phyloP scores from a whole-genome alignment of 2,797 vertebrate species.

The Sarcophilus harrisii region DNA sequence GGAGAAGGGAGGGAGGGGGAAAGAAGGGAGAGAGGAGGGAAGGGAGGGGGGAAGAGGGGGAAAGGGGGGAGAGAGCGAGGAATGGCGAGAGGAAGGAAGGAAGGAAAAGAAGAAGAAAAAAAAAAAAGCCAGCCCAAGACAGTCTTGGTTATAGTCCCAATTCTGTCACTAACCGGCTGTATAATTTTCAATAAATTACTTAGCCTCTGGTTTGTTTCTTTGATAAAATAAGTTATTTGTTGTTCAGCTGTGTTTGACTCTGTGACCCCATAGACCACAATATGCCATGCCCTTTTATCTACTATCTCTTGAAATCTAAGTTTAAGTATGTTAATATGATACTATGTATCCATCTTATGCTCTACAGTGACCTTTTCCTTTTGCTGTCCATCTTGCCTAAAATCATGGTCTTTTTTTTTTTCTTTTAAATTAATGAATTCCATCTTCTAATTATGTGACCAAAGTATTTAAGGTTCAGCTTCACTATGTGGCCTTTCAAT shows the following conservation, averaged over 20 bases:
- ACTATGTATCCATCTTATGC: neutral
- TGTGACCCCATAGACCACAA: neutral
- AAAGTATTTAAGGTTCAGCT: neutral
- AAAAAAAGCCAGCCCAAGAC: neutral
- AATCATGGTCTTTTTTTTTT: neutral
- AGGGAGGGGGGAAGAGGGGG: too few relatives aligned
- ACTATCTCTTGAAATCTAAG: neutral
- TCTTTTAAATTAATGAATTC: neutral
- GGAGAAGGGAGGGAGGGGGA: too few relatives aligned
- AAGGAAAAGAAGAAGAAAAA: too few relatives aligned
- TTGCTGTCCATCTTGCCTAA: neutral
- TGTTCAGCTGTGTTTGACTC: neutral
- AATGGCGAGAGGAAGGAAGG: too few relatives aligned
- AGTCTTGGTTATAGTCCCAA: slow-evolving; percentile 27
- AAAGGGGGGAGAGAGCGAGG: too few relatives aligned
- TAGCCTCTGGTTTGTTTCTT: neutral
- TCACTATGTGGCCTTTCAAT: neutral
- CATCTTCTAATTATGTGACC: neutral
- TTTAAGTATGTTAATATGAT: neutral
- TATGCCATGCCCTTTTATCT: neutral
- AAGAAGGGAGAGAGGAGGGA: too few relatives aligned
- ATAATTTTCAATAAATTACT: neutral
- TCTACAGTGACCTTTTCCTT: neutral
- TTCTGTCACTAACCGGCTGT: neutral
- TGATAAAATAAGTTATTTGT: neutral